These are phyloP conservation scores for Irena cyanogastra DNA, from an alignment of 2,113 vertebrate species.

Conservation along the genomic window DNA sequence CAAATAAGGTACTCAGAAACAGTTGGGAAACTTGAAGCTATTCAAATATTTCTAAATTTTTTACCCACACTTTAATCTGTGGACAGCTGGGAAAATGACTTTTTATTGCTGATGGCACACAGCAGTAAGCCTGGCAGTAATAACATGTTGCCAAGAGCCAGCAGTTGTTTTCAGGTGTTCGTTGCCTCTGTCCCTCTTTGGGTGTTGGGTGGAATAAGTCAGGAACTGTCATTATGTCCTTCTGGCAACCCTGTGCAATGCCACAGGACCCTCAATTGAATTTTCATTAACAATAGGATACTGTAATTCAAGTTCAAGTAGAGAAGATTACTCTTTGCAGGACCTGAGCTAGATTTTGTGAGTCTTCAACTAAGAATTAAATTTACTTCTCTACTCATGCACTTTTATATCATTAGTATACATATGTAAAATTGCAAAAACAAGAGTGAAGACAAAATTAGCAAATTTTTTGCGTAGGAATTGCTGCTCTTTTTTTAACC, in stretches of 20 bases:
- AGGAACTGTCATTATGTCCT: background rate
- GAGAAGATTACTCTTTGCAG: background rate
- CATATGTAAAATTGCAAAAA: background rate
- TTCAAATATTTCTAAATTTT: background rate
- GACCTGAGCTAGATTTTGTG: background rate
- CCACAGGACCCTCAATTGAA: background rate
- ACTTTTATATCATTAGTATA: background rate
- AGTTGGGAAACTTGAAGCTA: background rate
- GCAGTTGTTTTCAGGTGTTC: background rate
- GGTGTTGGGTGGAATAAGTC: background rate
- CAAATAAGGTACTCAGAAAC: background rate
- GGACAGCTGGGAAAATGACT: background rate
- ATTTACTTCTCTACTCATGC: background rate
- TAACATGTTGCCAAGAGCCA: background rate
- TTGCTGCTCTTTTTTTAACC: background rate
- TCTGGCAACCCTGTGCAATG: background rate
- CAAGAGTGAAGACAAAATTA: background rate
- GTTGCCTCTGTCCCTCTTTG: background rate
- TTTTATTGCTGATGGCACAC: background rate
- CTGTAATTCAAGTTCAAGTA: background rate
- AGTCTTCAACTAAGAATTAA: background rate
- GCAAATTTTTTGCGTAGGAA: background rate
- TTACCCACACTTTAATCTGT: background rate
- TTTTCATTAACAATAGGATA: background rate
- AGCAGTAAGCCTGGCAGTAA: background rate